Percentiles rank a stretch among this genome's conserved stretches.
These are phyloP conservation scores for Grus americana DNA, from an alignment of 2,113 vertebrate genomes.

Conservation along the genomic window DNA sequence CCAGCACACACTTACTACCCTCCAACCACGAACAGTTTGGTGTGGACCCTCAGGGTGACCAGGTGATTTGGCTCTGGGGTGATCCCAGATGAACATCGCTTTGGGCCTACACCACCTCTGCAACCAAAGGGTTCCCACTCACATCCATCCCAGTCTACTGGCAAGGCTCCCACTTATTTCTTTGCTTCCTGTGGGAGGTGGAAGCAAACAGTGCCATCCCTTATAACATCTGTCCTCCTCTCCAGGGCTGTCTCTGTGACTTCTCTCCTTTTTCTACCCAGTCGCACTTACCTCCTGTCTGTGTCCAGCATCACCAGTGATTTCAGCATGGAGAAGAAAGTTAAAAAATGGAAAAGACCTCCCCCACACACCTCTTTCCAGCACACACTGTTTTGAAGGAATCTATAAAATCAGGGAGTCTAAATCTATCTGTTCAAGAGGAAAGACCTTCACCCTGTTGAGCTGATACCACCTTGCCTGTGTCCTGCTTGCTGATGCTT, in stretches of 20 bases:
- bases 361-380: background rate
- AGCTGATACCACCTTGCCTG: background rate
- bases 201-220: background rate
- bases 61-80: background rate
- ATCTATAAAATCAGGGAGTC: background rate
- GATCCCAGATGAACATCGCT: background rate
- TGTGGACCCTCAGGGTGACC: background rate
- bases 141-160: background rate
- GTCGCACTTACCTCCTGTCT: background rate
- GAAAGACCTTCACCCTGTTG: background rate
- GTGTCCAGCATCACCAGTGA: background rate
- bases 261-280: background rate
- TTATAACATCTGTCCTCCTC: background rate
- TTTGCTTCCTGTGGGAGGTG: background rate
- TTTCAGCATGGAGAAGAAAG: background rate
- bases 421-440: background rate
- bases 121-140: background rate
- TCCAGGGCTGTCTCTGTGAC: background rate
- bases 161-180: background rate
- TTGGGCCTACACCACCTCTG: background rate
- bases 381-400: background rate
- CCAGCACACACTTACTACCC: accelerated
- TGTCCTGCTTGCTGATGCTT: background rate
- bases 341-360: background rate
- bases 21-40: background rate